Conservation (phyloP, 30 jellyfish, hydroid and myxozoan species). For the Mastigias papua region DNA sequence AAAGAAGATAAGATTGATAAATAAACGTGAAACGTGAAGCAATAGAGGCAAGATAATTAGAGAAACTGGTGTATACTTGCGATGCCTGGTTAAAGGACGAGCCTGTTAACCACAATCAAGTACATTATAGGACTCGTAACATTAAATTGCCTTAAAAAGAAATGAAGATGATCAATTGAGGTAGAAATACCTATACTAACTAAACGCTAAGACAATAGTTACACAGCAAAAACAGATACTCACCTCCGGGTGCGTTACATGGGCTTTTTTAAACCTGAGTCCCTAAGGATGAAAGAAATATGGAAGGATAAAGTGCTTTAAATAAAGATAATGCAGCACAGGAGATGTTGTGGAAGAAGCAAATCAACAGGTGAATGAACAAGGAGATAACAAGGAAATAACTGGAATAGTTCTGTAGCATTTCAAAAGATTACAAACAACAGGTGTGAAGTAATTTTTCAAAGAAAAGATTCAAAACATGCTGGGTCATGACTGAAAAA, state of each 20-base stretch:
- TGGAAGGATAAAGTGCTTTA: neutral
- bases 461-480: too few species aligned
- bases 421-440: too few species aligned
- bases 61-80: neutral
- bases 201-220: too few species aligned
- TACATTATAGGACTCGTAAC: too few species aligned
- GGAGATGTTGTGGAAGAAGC: neutral
- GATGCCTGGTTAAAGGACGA: too few species aligned
- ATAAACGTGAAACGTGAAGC: neutral
- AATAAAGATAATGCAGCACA: neutral
- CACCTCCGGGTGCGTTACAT: slow-evolving; percentile 99
- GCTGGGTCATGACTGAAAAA: too few species aligned
- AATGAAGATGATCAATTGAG: too few species aligned
- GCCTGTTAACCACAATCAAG: too few species aligned
- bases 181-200: too few species aligned
- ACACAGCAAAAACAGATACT: neutral
- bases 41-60: neutral
- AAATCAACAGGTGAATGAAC: neutral
- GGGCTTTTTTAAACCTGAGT: slow-evolving; percentile 97
- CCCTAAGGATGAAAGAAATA: slow-evolving; percentile 75
- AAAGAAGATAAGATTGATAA: neutral
- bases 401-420: too few species aligned
- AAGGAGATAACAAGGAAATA: neutral
- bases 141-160: too few species aligned
- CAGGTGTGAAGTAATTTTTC: too few species aligned